Conservation (phyloP, 2,113 vertebrate species). For the Cyprinodon brontotheroides region DNA sequence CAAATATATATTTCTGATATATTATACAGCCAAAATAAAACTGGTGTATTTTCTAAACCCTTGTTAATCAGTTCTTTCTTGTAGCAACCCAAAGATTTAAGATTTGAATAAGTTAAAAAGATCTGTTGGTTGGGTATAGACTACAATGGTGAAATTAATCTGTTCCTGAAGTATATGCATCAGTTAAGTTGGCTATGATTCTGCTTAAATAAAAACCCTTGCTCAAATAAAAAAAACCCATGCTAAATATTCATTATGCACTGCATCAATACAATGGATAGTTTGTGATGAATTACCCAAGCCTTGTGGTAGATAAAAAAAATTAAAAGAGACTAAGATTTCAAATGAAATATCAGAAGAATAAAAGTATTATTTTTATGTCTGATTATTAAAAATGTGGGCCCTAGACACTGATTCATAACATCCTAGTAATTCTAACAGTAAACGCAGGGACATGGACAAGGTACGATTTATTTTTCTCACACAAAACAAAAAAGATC, state of each 20-base stretch:
- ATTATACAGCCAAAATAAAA: background rate
- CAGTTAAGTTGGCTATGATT: background rate
- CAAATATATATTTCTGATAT: too few species aligned
- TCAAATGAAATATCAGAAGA: conserved; percentile 34
- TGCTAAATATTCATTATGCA: background rate
- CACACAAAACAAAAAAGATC: conserved; percentile 30
- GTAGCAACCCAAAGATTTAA: background rate
- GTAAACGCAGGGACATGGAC: conserved; percentile 35
- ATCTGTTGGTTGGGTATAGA: background rate
- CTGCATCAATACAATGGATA: background rate
- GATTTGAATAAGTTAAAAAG: background rate
- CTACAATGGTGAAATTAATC: conserved; percentile 2
- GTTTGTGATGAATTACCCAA: conserved; percentile 6
- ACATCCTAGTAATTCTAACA: conserved; percentile 26
- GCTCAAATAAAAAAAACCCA: background rate
- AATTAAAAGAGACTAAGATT: conserved; percentile 5
- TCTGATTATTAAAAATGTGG: conserved; percentile 28
- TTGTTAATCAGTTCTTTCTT: conserved; percentile 5
- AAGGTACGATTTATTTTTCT: too few species aligned
- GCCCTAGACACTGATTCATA: conserved; percentile 30
- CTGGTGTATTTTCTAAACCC: conserved; percentile 10
- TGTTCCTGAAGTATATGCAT: background rate
- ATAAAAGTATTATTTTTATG: conserved; percentile 24
- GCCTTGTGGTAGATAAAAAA: conserved; percentile 3
- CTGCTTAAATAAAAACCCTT: background rate